Evolutionary conservation across 1,140 invertebrate genomes (phyloP), one percentile per base, ranked within the genome.

Genomic region (Plutomurus gul): DNA sequence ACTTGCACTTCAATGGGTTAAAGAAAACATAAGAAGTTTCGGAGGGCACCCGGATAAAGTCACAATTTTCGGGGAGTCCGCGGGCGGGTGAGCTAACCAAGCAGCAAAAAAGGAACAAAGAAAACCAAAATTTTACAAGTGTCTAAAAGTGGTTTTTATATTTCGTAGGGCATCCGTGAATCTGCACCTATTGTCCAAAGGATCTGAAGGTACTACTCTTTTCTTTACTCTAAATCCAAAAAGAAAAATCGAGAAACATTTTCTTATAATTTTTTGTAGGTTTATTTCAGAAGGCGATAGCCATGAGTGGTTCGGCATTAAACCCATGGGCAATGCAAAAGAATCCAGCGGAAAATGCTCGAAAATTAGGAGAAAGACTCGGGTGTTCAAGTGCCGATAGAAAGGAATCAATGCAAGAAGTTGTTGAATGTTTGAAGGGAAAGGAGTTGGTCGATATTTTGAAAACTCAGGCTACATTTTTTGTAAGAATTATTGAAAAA

Each of bases 31-130:
- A 11, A 36, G 16, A 56, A 7, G 18, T 8, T 79, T 79, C 56
- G 77, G 77, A 5, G 77, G 77, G n/a, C 56, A 75, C 27, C 30
- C 70, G 13, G 49, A 65, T 3, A 37, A 73, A 70, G 86, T 89
- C 22, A 89, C 88, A 2, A 81, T 89, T 13, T 84, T 87, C 82
- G 88, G 88, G 27, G 85, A 87, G 39, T 86, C 85, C 51, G 84
- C 87, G 5, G 88, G 88, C 0, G 88, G 86, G n/a, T n/a, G n/a
- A n/a, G n/a, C n/a, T n/a, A n/a, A n/a, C n/a, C n/a, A n/a, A n/a
- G n/a, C n/a, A n/a, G n/a, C n/a, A n/a, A n/a, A n/a, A n/a, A n/a
- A n/a, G n/a, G n/a, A n/a, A n/a, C n/a, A n/a, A n/a, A n/a, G n/a
- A n/a, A n/a, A n/a, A n/a, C n/a, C n/a, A n/a, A n/a, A n/a, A n/a